Evolutionary conservation across 2,797 vertebrate genomes (phyloP), one percentile per base, ranked within the genome.

Genomic region (Psittacula echo): DNA sequence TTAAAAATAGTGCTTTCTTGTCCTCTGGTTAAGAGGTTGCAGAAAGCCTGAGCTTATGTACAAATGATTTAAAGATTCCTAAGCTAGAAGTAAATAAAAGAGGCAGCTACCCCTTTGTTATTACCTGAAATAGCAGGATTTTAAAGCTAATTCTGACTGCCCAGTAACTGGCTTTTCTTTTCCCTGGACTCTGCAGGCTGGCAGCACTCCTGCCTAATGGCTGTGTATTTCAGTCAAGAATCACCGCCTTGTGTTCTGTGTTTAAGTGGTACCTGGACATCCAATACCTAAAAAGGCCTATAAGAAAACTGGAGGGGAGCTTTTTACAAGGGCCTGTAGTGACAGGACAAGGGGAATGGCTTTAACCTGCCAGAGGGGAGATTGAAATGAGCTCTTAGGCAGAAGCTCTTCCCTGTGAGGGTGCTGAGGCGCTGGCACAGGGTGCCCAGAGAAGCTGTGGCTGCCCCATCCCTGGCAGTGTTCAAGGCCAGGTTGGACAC

Each of bases 1-100:
- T 95, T 91, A 74, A 90, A 95, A 92, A 89, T 82, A 94, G 60
- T 73, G 23, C 75, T 94, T 94, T 87, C 71, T 92, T 67, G 34
- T 83, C 54, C 67, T 86, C 64, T 88, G 66, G 32, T 32, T 93
- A 39, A 68, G 42, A 75, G 53, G 76, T 20, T 85, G 62, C 34
- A 65, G 58, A 76, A 93, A 85, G 50, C 42, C 64, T 44, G 58
- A 50, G 62, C 26, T 84, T 78, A 58, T 18, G 27, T 14, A 37
- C 42, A 41, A 84, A 91, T 45, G 62, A 70, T 41, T 56, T 70
- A 41, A 75, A 81, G 51, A 83, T 70, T 50, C 32, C 14, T 68
- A 39, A 64, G 11, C 41, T 10, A 88, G 47, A 62, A 91, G 23
- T 27, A 68, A 80, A 60, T 68, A 86, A 81, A 91, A 37, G n/a